Evolutionary conservation across 2,888 invertebrate genomes (phyloP).

Genomic region (Sinodicranocentrus sp.): DNA sequence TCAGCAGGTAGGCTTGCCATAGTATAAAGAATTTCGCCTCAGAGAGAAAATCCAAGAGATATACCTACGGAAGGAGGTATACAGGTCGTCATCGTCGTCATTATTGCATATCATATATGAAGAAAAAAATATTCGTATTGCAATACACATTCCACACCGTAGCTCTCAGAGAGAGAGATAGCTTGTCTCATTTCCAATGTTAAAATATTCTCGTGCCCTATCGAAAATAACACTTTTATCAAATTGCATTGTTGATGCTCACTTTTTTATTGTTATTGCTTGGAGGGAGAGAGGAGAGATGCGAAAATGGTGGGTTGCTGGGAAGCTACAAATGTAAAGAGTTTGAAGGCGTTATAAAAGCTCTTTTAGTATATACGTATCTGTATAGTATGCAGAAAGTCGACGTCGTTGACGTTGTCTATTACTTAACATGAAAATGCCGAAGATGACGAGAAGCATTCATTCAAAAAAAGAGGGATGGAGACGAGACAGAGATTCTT

Average conservation of each 20-base stretch:
- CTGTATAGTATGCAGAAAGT: neutral
- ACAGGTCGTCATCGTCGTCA: slow-evolving; percentile 45
- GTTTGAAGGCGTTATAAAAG: no score
- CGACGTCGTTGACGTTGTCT: slow-evolving; percentile 5
- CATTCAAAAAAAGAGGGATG: neutral
- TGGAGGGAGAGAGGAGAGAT: slow-evolving; percentile 4
- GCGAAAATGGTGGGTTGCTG: slow-evolving; percentile 12
- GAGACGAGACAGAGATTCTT: slow-evolving; percentile 9
- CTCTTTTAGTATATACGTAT: no score
- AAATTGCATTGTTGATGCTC: slow-evolving; percentile 45
- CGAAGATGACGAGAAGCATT: slow-evolving; percentile 25
- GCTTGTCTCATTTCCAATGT: neutral
- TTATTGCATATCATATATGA: no score
- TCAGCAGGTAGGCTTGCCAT: slow-evolving; percentile 18
- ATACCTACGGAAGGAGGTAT: no score
- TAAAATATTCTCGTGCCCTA: slow-evolving; percentile 30
- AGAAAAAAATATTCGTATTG: no score
- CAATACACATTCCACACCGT: no score
- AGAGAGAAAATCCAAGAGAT: neutral
- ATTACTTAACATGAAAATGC: slow-evolving; percentile 35
- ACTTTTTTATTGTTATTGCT: slow-evolving; percentile 46
- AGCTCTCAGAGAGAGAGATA: no score
- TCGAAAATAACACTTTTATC: slow-evolving; percentile 57
- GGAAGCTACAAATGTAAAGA: no score
- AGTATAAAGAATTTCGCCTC: neutral